Evolutionary conservation across 2,888 invertebrate species (phyloP).

Genomic region (Seladonia tumulorum): DNA sequence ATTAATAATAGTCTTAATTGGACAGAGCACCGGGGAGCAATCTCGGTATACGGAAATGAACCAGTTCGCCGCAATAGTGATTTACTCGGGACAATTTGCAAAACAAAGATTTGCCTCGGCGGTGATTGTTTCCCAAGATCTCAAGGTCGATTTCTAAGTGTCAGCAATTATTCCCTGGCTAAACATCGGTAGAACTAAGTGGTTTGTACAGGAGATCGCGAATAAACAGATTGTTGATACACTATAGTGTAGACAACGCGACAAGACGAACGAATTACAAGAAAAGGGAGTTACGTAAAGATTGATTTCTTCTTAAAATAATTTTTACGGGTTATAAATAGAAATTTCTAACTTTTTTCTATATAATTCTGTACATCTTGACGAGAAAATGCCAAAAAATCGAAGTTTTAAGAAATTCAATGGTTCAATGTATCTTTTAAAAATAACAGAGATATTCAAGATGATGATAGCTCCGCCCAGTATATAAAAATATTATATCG

Average conservation of each 20-base stretch:
- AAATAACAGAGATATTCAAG: too few relatives aligned
- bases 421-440: too few relatives aligned
- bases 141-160: constrained; percentile 4
- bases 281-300: too few relatives aligned
- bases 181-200: background rate
- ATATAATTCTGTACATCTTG: too few relatives aligned
- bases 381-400: too few relatives aligned
- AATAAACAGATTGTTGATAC: background rate
- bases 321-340: too few relatives aligned
- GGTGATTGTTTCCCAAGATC: constrained; percentile 18
- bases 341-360: too few relatives aligned
- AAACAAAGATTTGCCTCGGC: constrained; percentile 22
- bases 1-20: background rate
- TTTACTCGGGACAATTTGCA: background rate
- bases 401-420: too few relatives aligned
- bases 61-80: constrained; percentile 1
- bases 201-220: background rate
- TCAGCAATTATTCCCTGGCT: background rate
- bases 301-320: too few relatives aligned
- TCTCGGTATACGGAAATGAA: background rate
- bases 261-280: background rate
- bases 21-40: background rate
- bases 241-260: background rate
- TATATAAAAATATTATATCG: background rate
- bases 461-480: background rate